phyloP scores from a whole-genome alignment of 2,888 invertebrate genomes.

The Microctonus aethiopoides region DNA sequence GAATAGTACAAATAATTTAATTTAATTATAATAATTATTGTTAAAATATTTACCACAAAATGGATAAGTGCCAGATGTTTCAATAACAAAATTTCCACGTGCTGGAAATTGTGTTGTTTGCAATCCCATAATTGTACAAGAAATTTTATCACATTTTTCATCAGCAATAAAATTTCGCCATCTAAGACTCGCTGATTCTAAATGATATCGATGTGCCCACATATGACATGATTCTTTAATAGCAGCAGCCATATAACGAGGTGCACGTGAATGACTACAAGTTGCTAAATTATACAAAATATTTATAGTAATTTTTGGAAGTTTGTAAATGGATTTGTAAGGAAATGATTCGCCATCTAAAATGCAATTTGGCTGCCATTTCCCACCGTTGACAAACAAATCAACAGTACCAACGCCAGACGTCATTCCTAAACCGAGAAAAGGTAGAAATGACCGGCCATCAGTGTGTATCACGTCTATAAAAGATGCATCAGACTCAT shows the following conservation, averaged over 20 bases:
- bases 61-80: slow-evolving; percentile 52
- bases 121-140: slow-evolving; percentile 55
- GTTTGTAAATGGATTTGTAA: slow-evolving; percentile 47
- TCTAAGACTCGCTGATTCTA: slow-evolving; percentile 28
- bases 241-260: slow-evolving; percentile 47
- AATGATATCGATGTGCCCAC: slow-evolving; percentile 44
- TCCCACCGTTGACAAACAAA: slow-evolving; percentile 68
- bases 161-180: slow-evolving; percentile 37
- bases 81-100: slow-evolving; percentile 54
- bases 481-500: slow-evolving; percentile 60
- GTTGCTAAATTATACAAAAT: slow-evolving; percentile 49
- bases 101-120: slow-evolving; percentile 51
- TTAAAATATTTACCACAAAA: slow-evolving; percentile 58
- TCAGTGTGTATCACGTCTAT: slow-evolving; percentile 66
- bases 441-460: slow-evolving; percentile 55
- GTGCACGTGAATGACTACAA: slow-evolving; percentile 49
- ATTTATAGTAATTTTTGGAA: slow-evolving; percentile 51
- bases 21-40: no score
- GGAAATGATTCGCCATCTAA: slow-evolving; percentile 44
- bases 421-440: slow-evolving; percentile 58
- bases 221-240: slow-evolving; percentile 43
- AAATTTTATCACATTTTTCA: slow-evolving; percentile 46
- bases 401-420: slow-evolving; percentile 64
- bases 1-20: no score
- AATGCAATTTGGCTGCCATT: slow-evolving; percentile 66